Conservation (phyloP, 2,113 vertebrate species). For the Pitta sordida region DNA sequence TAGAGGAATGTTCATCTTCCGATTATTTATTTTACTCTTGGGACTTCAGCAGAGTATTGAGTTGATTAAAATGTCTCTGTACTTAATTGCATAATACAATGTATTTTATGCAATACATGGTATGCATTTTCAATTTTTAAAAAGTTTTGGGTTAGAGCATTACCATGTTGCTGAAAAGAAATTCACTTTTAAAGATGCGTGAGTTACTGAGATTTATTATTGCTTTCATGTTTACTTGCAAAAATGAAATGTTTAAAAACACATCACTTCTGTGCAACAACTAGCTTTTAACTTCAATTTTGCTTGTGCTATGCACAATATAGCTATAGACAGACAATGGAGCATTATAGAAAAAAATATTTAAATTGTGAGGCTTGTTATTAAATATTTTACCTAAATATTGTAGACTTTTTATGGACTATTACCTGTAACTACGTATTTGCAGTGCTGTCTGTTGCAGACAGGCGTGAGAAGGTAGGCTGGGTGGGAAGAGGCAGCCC, state of each 20-base stretch:
- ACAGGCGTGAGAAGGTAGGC: neutral
- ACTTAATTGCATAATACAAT: neutral
- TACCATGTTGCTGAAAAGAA: constrained; percentile 7
- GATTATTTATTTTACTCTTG: neutral
- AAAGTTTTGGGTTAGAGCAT: constrained; percentile 13
- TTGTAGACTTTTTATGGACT: neutral
- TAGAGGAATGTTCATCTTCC: neutral
- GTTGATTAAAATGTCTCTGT: neutral
- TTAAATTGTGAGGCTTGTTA: neutral
- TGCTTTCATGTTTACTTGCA: constrained; percentile 56
- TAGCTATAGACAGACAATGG: neutral
- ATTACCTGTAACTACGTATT: neutral
- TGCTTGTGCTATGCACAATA: neutral
- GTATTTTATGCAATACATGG: neutral
- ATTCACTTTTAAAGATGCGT: constrained; percentile 46
- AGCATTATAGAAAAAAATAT: neutral
- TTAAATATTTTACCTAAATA: neutral
- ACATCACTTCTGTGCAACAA: neutral
- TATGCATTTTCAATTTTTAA: neutral
- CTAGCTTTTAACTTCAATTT: constrained; percentile 12
- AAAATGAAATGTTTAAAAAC: constrained; percentile 51
- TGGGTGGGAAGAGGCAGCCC: neutral
- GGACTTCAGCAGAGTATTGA: neutral
- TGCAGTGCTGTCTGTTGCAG: neutral
- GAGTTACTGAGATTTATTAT: constrained; percentile 38